These are phyloP conservation scores for Euschistus heros DNA, from an alignment of 1,140 invertebrate species.

Conservation along the genomic window DNA sequence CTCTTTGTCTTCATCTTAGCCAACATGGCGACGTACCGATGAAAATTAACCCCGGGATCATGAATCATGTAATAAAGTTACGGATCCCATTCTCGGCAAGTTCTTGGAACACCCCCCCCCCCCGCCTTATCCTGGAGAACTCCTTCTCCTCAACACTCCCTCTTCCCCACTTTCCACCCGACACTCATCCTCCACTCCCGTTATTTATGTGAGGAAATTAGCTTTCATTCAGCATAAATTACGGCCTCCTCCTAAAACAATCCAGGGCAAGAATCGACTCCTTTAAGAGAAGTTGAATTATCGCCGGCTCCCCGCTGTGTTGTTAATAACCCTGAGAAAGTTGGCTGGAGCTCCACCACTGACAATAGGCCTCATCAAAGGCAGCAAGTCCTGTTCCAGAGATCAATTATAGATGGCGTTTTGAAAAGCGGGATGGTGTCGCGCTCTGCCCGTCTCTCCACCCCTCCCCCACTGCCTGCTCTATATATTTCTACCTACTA, in stretches of 20 bases:
- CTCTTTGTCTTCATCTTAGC: constrained; percentile 6
- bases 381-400: too few species aligned
- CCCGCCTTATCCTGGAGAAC: neutral
- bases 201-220: constrained; percentile 20
- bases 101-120: neutral
- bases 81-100: constrained; percentile 15
- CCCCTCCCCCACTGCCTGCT: too few species aligned
- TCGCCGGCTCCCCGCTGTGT: too few species aligned
- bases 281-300: too few species aligned
- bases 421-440: too few species aligned
- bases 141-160: neutral
- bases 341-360: too few species aligned
- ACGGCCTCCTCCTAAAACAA: constrained; percentile 10
- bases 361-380: too few species aligned
- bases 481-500: too few species aligned
- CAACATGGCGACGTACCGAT: neutral
- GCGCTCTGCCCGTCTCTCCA: too few species aligned
- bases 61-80: constrained; percentile 21
- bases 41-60: constrained; percentile 18
- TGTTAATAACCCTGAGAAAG: too few species aligned
- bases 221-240: constrained; percentile 23
- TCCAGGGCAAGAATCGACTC: neutral
- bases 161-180: neutral
- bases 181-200: neutral
- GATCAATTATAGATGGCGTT: too few species aligned